A percentile compares a stretch with the other conserved stretches of the same genome.
These are phyloP conservation scores for Oriolus oriolus DNA, from an alignment of 2,113 vertebrate genomes.

Conservation along the genomic window DNA sequence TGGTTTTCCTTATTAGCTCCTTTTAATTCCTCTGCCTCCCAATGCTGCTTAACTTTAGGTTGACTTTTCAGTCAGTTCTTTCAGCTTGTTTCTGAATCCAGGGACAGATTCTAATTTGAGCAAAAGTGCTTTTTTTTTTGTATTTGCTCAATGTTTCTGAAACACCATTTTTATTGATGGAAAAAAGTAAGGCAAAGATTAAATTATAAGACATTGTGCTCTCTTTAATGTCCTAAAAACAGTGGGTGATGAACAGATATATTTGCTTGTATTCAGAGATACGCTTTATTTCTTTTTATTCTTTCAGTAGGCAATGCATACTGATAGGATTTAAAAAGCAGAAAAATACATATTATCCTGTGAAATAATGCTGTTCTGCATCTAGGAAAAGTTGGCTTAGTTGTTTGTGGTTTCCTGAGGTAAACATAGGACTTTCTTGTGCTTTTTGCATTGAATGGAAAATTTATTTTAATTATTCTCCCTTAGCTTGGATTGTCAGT, in stretches of 20 bases:
- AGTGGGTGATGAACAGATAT: background rate
- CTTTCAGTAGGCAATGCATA: background rate
- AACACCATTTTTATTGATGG: background rate
- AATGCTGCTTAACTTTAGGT: background rate
- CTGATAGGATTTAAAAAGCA: background rate
- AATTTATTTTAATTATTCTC: constrained; percentile 44
- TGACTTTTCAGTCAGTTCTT: background rate
- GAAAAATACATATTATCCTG: background rate
- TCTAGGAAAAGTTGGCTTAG: background rate
- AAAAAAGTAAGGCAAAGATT: background rate
- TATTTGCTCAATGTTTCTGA: background rate
- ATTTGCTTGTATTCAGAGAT: background rate
- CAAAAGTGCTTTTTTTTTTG: background rate
- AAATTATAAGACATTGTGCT: background rate
- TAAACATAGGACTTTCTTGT: background rate
- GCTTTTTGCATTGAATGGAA: background rate
- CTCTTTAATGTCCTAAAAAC: background rate
- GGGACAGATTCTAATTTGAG: background rate
- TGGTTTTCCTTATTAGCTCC: background rate
- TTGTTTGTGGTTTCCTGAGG: background rate
- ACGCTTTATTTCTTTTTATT: background rate
- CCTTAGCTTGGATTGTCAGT: constrained; percentile 12
- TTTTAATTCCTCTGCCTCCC: background rate
- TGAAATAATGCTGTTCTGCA: background rate
- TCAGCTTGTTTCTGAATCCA: background rate